Evolutionary conservation across 2,797 vertebrate genomes (phyloP).

Genomic region (Melanotaenia boesemani): DNA sequence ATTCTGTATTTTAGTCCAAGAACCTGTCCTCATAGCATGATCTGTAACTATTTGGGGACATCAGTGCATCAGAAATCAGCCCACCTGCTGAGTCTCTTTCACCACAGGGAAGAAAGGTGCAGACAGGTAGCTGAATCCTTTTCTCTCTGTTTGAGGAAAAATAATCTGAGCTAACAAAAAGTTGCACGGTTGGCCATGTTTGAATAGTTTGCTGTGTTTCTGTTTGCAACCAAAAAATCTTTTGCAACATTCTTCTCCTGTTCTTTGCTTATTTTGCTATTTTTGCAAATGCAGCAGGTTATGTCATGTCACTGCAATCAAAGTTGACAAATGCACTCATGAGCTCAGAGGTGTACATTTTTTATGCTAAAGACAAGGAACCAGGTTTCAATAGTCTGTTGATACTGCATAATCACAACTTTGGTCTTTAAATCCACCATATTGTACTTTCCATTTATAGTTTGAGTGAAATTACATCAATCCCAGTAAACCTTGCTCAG

Average conservation of each 20-base stretch:
- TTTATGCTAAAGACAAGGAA: neutral
- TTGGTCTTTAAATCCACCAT: constrained; percentile 1
- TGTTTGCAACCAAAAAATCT: neutral
- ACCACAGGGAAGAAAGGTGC: too few relatives aligned
- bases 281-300: neutral
- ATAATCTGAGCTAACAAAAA: neutral
- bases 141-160: neutral
- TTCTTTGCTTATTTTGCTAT: neutral
- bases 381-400: neutral
- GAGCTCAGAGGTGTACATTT: neutral
- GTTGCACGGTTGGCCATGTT: neutral
- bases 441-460: constrained; percentile 26
- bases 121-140: neutral
- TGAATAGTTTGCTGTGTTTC: neutral
- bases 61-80: neutral
- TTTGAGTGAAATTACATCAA: constrained; percentile 31
- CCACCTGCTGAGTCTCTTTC: neutral
- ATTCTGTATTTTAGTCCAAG: neutral
- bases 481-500: constrained; percentile 31
- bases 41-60: neutral
- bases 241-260: neutral
- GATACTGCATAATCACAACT: constrained; percentile 10
- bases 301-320: too few relatives aligned
- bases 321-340: neutral
- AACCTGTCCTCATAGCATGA: neutral